Conservation (phyloP, 2,888 invertebrate genomes). For the Spicauda simplicius region DNA sequence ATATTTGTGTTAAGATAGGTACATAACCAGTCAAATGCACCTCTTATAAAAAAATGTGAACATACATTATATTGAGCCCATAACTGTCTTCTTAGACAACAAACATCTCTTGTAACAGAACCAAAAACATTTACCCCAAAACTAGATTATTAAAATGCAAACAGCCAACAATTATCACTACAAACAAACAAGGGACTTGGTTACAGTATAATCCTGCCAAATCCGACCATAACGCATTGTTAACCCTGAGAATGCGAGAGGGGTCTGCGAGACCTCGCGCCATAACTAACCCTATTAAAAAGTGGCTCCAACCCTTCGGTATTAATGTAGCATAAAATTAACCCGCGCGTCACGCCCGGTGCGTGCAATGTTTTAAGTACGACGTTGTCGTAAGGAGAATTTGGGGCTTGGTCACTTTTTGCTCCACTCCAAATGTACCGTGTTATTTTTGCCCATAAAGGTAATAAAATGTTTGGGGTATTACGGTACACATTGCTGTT, state of each 20-base stretch:
- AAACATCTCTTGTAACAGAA: background rate
- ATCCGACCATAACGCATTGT: slow-evolving; percentile 68
- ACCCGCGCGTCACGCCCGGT: slow-evolving; percentile 73
- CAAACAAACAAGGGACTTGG: slow-evolving; percentile 48
- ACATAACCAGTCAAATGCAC: too few species aligned
- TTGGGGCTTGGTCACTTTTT: slow-evolving; percentile 46
- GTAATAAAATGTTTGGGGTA: slow-evolving; percentile 23
- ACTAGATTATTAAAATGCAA: slow-evolving; percentile 11
- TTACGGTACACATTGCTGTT: background rate
- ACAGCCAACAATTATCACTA: slow-evolving; percentile 38
- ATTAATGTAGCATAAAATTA: slow-evolving; percentile 85
- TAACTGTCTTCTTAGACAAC: too few species aligned
- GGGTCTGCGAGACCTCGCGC: slow-evolving; percentile 64
- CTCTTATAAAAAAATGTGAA: too few species aligned
- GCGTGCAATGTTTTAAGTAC: slow-evolving; percentile 68
- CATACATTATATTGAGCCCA: too few species aligned
- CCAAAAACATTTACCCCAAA: background rate
- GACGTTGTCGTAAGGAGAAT: slow-evolving; percentile 43
- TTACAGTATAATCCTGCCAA: slow-evolving; percentile 65
- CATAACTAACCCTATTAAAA: slow-evolving; percentile 83
- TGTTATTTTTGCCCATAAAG: slow-evolving; percentile 28
- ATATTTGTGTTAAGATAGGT: too few species aligned
- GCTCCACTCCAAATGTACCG: slow-evolving; percentile 26
- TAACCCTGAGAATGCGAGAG: slow-evolving; percentile 64
- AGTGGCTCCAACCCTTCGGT: slow-evolving; percentile 69